Evolutionary conservation across 2,888 invertebrate species (phyloP).

Genomic region (Acrobasis suavella): DNA sequence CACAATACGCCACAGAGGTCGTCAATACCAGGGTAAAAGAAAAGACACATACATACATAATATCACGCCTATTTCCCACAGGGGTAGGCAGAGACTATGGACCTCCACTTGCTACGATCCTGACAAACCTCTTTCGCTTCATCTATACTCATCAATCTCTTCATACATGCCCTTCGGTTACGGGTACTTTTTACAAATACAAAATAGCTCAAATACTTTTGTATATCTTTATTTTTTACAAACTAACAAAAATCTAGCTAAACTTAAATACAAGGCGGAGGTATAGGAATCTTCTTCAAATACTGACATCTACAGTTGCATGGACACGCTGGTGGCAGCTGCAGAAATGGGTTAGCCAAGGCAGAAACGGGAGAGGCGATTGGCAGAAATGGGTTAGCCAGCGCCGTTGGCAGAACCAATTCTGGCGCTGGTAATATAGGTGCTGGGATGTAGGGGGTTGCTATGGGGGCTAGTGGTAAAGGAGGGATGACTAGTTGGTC

Average conservation of each 20-base stretch:
- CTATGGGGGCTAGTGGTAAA: slow-evolving; percentile 1
- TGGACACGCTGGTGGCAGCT: slow-evolving; percentile 43
- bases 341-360: slow-evolving; percentile 38
- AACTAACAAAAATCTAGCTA: slow-evolving; percentile 27
- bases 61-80: no score
- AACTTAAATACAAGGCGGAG: slow-evolving; percentile 57
- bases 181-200: no score
- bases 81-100: no score
- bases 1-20: no score
- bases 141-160: no score
- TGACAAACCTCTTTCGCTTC: no score
- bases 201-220: no score
- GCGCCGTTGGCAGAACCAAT: slow-evolving; percentile 27
- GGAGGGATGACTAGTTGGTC: slow-evolving; percentile 17
- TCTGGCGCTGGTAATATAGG: slow-evolving; percentile 10
- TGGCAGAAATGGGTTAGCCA: slow-evolving; percentile 41
- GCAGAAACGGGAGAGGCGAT: slow-evolving; percentile 44
- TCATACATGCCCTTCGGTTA: no score
- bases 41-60: no score
- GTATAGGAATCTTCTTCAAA: slow-evolving; percentile 61
- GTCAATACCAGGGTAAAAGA: no score
- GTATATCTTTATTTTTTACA: background rate
- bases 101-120: no score
- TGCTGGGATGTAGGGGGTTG: slow-evolving; percentile 9
- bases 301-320: slow-evolving; percentile 48